Evolutionary conservation across 2,797 vertebrate species (phyloP).

Genomic region (Buceros bicornis): DNA sequence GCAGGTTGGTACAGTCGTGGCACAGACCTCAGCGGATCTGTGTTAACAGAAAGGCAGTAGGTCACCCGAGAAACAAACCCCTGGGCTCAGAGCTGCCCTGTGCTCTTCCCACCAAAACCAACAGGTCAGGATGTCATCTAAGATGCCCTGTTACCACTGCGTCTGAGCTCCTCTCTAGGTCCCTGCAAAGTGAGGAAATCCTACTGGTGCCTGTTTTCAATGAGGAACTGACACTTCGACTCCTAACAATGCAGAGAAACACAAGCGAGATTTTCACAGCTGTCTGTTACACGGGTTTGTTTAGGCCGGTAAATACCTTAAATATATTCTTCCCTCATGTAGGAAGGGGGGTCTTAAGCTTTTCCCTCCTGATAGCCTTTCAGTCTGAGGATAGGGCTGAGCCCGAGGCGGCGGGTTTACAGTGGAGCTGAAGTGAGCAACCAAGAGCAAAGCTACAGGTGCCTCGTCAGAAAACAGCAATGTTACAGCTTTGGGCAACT

Average conservation of each 20-base stretch:
- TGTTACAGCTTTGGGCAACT: not conserved
- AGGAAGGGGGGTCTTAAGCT: not conserved
- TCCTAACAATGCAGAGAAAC: not conserved
- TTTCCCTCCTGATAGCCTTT: constrained; percentile 19
- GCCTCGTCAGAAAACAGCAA: not conserved
- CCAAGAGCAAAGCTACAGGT: not conserved
- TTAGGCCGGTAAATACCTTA: not conserved
- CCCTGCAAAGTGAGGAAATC: not conserved
- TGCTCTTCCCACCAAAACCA: not conserved
- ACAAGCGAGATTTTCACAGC: not conserved
- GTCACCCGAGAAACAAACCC: not conserved
- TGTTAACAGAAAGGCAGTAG: not conserved
- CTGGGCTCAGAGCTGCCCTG: not conserved
- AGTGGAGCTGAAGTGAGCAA: not conserved
- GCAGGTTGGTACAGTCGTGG: not conserved
- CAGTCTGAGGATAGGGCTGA: not conserved
- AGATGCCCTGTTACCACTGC: not conserved
- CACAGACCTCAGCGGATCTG: not conserved
- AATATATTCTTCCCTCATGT: not conserved
- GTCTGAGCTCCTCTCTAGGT: not conserved
- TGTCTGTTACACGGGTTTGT: not conserved
- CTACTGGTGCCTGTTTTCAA: not conserved
- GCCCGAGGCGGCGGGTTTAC: not conserved
- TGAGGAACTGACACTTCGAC: not conserved
- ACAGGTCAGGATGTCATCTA: not conserved